These are phyloP conservation scores for Aphodius granarius DNA, from an alignment of 2,888 invertebrate genomes.

Conservation along the genomic window DNA sequence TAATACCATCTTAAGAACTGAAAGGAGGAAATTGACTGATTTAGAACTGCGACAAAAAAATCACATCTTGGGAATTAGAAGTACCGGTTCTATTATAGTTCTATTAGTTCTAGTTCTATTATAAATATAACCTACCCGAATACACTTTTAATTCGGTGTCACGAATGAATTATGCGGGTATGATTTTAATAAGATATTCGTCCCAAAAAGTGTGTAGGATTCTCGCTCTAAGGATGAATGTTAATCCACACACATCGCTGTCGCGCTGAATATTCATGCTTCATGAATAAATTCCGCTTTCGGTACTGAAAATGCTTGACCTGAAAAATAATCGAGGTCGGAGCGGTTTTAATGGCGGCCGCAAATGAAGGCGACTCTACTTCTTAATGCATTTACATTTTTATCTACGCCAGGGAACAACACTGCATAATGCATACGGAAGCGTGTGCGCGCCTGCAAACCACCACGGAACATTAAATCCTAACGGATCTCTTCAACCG, in stretches of 20 bases:
- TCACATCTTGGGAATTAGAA: no score
- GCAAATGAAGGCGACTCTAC: neutral
- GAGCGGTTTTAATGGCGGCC: neutral
- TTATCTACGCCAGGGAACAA: neutral
- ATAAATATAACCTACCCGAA: no score
- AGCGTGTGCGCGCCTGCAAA: neutral
- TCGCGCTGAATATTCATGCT: neutral
- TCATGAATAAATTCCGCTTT: neutral
- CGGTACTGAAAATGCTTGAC: neutral
- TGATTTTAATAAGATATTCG: neutral
- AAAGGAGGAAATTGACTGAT: no score
- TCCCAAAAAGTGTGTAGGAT: neutral
- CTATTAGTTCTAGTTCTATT: no score
- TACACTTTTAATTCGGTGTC: neutral
- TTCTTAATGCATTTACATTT: neutral
- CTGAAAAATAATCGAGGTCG: neutral
- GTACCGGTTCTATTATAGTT: no score
- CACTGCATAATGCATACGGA: neutral
- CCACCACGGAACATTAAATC: neutral
- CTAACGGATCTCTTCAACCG: neutral
- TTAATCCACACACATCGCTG: neutral
- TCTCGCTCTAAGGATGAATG: neutral
- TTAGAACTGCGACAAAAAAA: no score
- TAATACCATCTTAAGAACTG: no score
- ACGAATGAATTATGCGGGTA: neutral